Evolutionary conservation across 2,113 vertebrate genomes (phyloP).

Genomic region (Sturnira hondurensis): DNA sequence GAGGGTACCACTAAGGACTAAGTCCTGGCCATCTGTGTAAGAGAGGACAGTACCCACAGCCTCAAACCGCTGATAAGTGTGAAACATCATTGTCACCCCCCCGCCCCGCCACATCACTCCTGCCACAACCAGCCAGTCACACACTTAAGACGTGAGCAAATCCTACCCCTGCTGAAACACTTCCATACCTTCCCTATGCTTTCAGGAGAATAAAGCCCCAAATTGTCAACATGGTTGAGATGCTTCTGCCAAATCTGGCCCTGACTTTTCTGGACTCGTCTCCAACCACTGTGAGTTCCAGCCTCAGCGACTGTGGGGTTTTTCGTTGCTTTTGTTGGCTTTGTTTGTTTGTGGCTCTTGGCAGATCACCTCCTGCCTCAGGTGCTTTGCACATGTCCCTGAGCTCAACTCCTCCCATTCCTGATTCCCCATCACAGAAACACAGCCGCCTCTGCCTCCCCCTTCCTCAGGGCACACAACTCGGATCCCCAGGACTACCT

Average conservation of each 20-base stretch:
- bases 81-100: rapidly evolving
- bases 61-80: background rate
- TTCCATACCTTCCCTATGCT: background rate
- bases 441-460: background rate
- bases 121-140: background rate
- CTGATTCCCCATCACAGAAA: background rate
- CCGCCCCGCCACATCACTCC: rapidly evolving
- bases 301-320: too few relatives aligned
- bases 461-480: background rate
- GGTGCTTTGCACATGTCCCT: rapidly evolving
- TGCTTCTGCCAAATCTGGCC: background rate
- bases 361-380: background rate
- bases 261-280: background rate
- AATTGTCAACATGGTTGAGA: background rate
- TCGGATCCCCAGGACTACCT: background rate
- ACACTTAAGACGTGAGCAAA: background rate
- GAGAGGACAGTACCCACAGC: background rate
- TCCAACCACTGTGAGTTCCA: background rate
- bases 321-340: too few relatives aligned
- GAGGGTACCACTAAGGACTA: background rate
- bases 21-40: too few relatives aligned
- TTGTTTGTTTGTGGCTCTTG: background rate
- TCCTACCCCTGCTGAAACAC: background rate
- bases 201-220: background rate
- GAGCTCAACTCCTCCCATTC: background rate